phyloP scores from a whole-genome alignment of 1,140 invertebrate genomes.

The Drosophila navojoa region DNA sequence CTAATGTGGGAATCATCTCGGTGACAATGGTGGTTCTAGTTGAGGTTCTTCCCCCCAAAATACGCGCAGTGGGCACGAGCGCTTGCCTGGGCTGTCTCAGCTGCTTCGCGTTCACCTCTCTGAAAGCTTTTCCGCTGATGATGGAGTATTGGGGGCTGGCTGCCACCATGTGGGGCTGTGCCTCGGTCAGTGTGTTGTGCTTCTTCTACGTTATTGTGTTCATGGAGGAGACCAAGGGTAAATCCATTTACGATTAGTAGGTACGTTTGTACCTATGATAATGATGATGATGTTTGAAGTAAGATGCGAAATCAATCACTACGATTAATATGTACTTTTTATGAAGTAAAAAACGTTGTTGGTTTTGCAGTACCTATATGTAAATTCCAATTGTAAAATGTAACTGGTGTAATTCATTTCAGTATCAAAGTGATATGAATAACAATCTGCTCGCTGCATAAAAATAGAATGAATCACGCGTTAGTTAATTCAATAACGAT shows the following conservation, averaged over 20 bases:
- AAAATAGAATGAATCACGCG: no score
- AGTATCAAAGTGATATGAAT: no score
- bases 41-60: conserved; percentile 68
- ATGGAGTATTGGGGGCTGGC: conserved; percentile 68
- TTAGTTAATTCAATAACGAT: conserved; percentile 4
- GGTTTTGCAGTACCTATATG: no score
- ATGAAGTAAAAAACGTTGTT: no score
- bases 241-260: conserved; percentile 64
- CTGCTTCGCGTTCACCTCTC: conserved; percentile 61
- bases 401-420: no score
- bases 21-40: conserved; percentile 74
- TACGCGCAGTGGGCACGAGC: conserved; percentile 62
- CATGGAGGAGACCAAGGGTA: conserved; percentile 76
- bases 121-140: conserved; percentile 71
- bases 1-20: conserved; percentile 67
- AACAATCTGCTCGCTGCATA: no score
- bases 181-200: conserved; percentile 50
- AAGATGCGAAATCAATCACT: no score
- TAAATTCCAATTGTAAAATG: no score
- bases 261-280: no score
- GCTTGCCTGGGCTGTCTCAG: conserved; percentile 67
- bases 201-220: conserved; percentile 67
- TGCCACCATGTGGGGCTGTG: conserved; percentile 73
- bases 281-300: background rate
- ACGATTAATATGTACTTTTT: no score